Percentiles rank a stretch among this genome's conserved stretches.
Evolutionary conservation across 2,113 vertebrate species (phyloP).

Genomic region (Apodemus sylvaticus): DNA sequence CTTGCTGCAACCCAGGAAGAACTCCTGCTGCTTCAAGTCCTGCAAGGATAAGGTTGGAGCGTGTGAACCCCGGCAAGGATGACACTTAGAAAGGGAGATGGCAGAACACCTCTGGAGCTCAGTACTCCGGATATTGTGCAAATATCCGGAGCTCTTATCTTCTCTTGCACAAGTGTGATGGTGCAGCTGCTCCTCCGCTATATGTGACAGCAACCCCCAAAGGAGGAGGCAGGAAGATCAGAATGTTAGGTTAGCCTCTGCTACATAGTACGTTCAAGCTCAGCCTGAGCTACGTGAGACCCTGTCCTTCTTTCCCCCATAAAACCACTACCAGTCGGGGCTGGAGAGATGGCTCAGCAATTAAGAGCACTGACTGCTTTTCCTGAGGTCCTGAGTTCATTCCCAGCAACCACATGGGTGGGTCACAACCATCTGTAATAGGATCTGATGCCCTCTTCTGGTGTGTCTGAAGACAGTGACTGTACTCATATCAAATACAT

Average conservation of each 20-base stretch:
- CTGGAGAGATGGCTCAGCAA: too few species aligned
- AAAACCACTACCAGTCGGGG: background rate
- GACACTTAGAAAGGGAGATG: background rate
- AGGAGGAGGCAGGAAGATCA: background rate
- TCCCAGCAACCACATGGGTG: too few species aligned
- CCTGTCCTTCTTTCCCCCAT: too few species aligned
- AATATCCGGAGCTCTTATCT: background rate
- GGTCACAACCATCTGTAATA: too few species aligned
- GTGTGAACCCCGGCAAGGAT: background rate
- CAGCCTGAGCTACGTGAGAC: background rate
- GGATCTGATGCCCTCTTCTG: too few species aligned
- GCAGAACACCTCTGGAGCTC: background rate
- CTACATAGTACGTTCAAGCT: background rate
- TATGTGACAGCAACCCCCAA: background rate
- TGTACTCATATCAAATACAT: too few species aligned
- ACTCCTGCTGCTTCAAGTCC: slow-evolving; percentile 94
- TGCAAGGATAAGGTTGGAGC: slow-evolving; percentile 70
- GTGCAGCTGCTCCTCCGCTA: background rate
- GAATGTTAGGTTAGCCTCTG: background rate
- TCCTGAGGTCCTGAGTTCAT: too few species aligned
- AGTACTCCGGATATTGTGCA: too few species aligned
- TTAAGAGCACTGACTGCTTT: too few species aligned
- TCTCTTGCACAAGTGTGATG: background rate
- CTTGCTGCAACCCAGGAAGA: slow-evolving; percentile 91
- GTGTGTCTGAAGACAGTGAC: too few species aligned